Conservation (phyloP, 2,797 vertebrate species). For the Cossypha caffra region DNA sequence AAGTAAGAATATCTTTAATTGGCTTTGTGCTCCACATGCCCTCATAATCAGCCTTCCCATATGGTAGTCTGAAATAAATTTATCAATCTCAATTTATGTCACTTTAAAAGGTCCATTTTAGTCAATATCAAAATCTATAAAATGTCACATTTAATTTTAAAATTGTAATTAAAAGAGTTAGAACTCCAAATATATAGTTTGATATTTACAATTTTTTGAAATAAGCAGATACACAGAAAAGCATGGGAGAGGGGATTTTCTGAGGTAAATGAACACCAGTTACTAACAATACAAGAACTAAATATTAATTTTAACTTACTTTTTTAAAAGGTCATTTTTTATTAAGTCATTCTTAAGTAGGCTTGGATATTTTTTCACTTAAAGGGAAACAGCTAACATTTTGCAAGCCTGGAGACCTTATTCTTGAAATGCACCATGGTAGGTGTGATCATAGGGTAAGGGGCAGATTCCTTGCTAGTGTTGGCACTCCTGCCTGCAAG, state of each 20-base stretch:
- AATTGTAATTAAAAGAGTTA: constrained; percentile 27
- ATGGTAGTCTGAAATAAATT: constrained; percentile 64
- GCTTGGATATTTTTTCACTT: constrained; percentile 18
- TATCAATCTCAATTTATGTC: constrained; percentile 58
- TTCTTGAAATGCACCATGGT: not conserved
- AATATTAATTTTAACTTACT: not conserved
- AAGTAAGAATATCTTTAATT: constrained; percentile 63
- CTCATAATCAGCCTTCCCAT: constrained; percentile 60
- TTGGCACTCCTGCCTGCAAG: not conserved
- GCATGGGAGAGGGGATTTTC: not conserved
- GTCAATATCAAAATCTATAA: constrained; percentile 36
- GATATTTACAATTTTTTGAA: constrained; percentile 37
- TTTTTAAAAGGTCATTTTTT: constrained; percentile 30
- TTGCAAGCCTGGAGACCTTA: not conserved
- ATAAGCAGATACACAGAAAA: not conserved
- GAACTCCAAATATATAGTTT: not conserved
- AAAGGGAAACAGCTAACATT: not conserved
- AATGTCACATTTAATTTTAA: constrained; percentile 57
- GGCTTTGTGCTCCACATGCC: constrained; percentile 65
- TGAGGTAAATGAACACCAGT: not conserved
- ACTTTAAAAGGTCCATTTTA: constrained; percentile 51
- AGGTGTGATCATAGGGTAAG: not conserved
- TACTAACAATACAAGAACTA: constrained; percentile 37
- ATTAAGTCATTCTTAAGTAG: constrained; percentile 29
- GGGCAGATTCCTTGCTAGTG: not conserved